phyloP scores from a whole-genome alignment of 2,113 vertebrate species.

The Dryoscopus gambensis region DNA sequence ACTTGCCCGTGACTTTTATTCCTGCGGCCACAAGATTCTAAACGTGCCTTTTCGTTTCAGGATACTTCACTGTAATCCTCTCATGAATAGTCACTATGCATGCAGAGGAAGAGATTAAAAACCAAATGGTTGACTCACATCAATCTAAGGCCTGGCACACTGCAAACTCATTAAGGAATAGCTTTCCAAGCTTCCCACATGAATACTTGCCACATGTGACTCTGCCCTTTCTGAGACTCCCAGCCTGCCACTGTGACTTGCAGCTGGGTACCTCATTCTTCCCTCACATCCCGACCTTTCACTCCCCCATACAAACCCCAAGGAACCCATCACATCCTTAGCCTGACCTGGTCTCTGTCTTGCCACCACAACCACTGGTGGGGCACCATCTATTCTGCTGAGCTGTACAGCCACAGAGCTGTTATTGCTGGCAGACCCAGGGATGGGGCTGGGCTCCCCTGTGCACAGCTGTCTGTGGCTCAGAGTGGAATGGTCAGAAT shows the following conservation, averaged over 20 bases:
- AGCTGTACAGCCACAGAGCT: neutral
- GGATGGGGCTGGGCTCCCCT: neutral
- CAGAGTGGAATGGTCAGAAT: neutral
- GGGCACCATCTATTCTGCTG: neutral
- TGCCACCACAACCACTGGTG: neutral
- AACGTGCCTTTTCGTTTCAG: slow-evolving; percentile 6
- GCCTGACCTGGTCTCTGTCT: neutral
- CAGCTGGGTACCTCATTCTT: neutral
- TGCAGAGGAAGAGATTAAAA: slow-evolving; percentile 27
- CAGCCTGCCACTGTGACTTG: neutral
- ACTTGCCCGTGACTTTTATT: neutral
- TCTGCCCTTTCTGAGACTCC: neutral
- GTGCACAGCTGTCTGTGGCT: neutral
- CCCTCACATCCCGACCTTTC: neutral
- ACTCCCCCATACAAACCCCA: neutral
- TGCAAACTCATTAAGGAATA: neutral
- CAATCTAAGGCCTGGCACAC: neutral
- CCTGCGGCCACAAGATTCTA: neutral
- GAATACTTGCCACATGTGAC: neutral
- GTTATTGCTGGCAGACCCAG: too few relatives aligned
- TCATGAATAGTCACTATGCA: neutral
- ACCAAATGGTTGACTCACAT: neutral
- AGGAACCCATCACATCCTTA: neutral
- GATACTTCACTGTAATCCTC: neutral
- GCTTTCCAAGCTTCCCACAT: neutral